Conservation (phyloP, 2,797 vertebrate genomes). For the Acomys russatus region DNA sequence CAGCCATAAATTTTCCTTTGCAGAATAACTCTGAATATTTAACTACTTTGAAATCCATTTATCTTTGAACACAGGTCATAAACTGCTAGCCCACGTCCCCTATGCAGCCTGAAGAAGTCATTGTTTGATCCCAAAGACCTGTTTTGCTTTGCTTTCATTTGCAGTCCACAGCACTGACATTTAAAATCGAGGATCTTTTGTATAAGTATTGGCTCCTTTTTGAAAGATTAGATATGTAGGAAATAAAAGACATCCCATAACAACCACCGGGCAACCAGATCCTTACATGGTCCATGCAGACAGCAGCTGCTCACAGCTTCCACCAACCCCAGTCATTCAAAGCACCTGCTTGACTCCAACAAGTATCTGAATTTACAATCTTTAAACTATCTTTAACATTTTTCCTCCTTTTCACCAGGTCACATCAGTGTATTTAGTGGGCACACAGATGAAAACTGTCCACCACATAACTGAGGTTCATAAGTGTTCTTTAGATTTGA, state of each 20-base stretch:
- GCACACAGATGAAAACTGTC: neutral
- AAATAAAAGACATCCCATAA: neutral
- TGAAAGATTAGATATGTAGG: neutral
- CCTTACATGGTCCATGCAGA: neutral
- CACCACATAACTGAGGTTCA: neutral
- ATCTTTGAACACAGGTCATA: neutral
- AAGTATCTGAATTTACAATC: neutral
- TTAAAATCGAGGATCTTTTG: slow-evolving; percentile 4
- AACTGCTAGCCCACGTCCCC: neutral
- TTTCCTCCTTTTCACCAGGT: neutral
- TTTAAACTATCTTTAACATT: neutral
- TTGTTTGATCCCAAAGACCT: neutral
- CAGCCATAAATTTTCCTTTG: neutral
- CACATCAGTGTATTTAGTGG: neutral
- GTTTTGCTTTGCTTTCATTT: slow-evolving; percentile 57
- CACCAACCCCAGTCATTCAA: neutral
- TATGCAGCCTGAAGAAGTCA: neutral
- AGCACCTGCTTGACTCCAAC: neutral
- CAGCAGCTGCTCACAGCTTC: neutral
- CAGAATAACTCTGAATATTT: slow-evolving; percentile 10
- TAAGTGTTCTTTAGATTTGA: neutral
- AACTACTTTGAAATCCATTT: slow-evolving; percentile 36
- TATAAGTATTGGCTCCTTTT: neutral
- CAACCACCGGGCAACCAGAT: neutral
- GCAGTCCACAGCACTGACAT: slow-evolving; percentile 6